Evolutionary conservation across 2,888 invertebrate genomes (phyloP).

Genomic region (Drosophila subsilvestris): DNA sequence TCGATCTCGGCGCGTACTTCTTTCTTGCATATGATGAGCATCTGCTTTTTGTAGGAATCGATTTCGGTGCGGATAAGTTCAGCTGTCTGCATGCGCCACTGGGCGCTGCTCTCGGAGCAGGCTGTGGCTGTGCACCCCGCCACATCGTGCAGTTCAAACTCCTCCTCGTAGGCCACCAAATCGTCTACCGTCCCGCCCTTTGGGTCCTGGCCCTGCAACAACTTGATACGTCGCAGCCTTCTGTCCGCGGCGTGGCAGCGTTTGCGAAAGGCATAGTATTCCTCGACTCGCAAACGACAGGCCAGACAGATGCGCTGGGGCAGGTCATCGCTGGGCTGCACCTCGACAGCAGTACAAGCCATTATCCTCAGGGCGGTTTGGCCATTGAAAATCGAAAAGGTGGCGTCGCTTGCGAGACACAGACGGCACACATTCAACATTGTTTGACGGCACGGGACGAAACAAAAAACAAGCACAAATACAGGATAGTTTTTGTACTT

Average conservation of each 20-base stretch:
- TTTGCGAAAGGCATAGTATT: constrained; percentile 59
- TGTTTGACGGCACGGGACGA: not conserved
- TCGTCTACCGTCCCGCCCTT: not conserved
- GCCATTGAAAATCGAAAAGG: constrained; percentile 36
- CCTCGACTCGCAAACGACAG: constrained; percentile 64
- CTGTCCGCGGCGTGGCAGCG: constrained; percentile 65
- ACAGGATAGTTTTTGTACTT: not conserved
- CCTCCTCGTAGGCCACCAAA: constrained; percentile 20
- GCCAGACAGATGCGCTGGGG: constrained; percentile 55
- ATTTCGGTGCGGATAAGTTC: constrained; percentile 53
- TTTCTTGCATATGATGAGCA: constrained; percentile 51
- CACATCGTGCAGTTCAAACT: constrained; percentile 46
- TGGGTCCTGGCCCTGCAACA: not conserved
- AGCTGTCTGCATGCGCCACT: constrained; percentile 62
- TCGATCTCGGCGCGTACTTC: constrained; percentile 67
- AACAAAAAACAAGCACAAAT: not conserved
- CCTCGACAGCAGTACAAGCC: constrained; percentile 57
- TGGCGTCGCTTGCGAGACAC: constrained; percentile 54
- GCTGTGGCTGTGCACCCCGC: constrained; percentile 28
- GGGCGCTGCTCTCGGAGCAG: constrained; percentile 59
- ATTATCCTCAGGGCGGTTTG: constrained; percentile 38
- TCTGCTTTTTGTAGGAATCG: constrained; percentile 56
- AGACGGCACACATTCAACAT: constrained; percentile 58
- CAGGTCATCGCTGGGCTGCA: constrained; percentile 51
- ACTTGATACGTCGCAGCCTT: constrained; percentile 31